Base-by-base conservation (phyloP, 2,888 invertebrate genomes). In the Epistrophe grossulariae region DNA sequence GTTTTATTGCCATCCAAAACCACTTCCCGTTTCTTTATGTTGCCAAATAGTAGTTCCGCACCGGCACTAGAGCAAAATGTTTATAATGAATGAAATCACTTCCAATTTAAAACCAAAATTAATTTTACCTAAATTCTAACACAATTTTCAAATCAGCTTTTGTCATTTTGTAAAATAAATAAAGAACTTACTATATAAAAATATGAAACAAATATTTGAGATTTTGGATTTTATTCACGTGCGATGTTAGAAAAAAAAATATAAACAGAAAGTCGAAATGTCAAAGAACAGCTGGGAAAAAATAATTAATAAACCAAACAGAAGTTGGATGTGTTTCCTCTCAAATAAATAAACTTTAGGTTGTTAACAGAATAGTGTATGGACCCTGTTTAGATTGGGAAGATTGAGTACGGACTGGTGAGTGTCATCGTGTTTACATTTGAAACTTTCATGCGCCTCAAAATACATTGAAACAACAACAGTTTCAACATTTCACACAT, bases 31-130 rank as follows among this genome's bases (percentile, higher is more conserved):
- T 94, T 94, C 91, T 98, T 98, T 71, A 96, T 94, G 90, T 97
- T 97, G 88, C 96, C 96, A 92, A 98, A 97, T 1, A 99, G 93
- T n/a, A 98, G 92, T 91, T 99, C 98, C 0, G 98, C 98, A 2
- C 99, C 99, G 15, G 99, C 98, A 55, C 97, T 97, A 90, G 7
- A 31, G 8, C 31, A 28, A 55, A 55, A n/a, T 24, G 3, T 28
- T 17, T 38, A 10, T 17, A n/a, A 4, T 17, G 15, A 43, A n/a
- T 17, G 6, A 17, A 38, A 8, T 10, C 1, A 10, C 0, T 59
- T 45, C 0, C 45, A n/a, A 2, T 43, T 17, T 17, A 19, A 24
- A 5, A 13, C 0, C 9, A 17, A 35, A 1, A 4, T 5, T 35
- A 10, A n/a, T 11, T 6, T 76, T 77, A 88, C 88, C 88, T 79